Evolutionary conservation across 30 jellyfish, hydroid and myxozoan species (phyloP), one percentile per base, ranked within the genome.

Genomic region (Aurelia aurita): DNA sequence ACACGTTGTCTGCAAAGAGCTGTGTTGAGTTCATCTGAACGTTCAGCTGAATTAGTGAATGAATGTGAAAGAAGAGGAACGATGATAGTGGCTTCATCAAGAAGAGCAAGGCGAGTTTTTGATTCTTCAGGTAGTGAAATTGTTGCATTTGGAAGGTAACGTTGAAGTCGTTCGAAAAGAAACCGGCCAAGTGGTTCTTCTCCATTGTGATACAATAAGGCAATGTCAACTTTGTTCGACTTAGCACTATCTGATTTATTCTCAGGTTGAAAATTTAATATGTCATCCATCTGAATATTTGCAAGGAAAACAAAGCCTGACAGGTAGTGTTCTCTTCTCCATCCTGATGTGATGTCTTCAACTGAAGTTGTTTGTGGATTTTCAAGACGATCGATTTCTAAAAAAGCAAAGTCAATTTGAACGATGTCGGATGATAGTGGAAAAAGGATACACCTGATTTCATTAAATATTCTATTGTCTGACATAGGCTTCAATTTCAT

Each of bases 1-100:
- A 61, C 58, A n/a, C 98, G 96, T 31, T 92, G 98, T 59, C 97
- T 58, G 83, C 96, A 87, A 20, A 92, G 89, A 11, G 97, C 96
- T 28, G 85, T 87, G 67, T 87, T 92, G 39, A 86, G 83, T 62
- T 92, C 97, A 31, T 87, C 96, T 47, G 80, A 35, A 18, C 66
- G 87, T 27, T 87, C 96, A 12, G 93, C 85, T 1, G 92, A 57
- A 23, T 55, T 32, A 10, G 69, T 14, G 66, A 73, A 87, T 19
- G 70, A 43, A 16, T 79, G 27, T 5, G 97, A 87, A 20, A 92
- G 49, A 15, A 92, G 82, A n/a, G 98, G 96, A 7, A 87, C 97
- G 58, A 92, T 68, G 32, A 92, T 34, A 2, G 62, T 27, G 14
- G 94, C 92, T 23, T 81, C 89, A 61, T 92, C 98, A 10, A 92